Conservation (phyloP, 2,113 vertebrate species). For the Amphilophus citrinellus region DNA sequence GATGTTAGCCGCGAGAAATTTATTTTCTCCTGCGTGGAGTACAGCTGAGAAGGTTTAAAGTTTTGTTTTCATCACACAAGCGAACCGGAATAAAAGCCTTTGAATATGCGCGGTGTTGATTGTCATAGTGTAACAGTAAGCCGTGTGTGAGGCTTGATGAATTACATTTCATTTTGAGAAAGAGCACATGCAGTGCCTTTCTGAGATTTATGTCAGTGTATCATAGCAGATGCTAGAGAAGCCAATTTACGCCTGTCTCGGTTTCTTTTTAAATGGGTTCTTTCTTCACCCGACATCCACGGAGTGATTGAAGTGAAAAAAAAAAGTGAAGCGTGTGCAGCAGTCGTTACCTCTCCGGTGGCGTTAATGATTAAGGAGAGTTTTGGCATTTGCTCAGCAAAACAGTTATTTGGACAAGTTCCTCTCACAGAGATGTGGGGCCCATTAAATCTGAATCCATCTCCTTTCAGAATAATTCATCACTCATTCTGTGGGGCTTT, state of each 20-base stretch:
- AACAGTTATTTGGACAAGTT: constrained; percentile 17
- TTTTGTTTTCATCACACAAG: neutral
- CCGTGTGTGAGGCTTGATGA: constrained; percentile 15
- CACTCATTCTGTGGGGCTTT: neutral
- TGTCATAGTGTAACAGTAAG: constrained; percentile 19
- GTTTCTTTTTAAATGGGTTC: constrained; percentile 41
- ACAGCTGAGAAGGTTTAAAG: neutral
- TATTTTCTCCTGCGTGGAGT: neutral
- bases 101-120: neutral
- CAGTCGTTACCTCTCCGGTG: constrained; percentile 1
- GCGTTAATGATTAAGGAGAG: constrained; percentile 12
- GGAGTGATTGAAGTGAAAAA: constrained; percentile 10
- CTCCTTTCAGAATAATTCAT: neutral
- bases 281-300: constrained; percentile 25
- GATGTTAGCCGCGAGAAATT: neutral
- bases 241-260: constrained; percentile 30
- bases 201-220: constrained; percentile 38
- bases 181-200: constrained; percentile 34
- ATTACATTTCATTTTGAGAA: constrained; percentile 24
- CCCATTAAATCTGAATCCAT: neutral
- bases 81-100: neutral
- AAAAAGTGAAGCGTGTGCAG: neutral
- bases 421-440: neutral
- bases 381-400: constrained; percentile 11
- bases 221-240: constrained; percentile 28